Conservation (phyloP, 2,113 vertebrate species). For the Lontra canadensis region DNA sequence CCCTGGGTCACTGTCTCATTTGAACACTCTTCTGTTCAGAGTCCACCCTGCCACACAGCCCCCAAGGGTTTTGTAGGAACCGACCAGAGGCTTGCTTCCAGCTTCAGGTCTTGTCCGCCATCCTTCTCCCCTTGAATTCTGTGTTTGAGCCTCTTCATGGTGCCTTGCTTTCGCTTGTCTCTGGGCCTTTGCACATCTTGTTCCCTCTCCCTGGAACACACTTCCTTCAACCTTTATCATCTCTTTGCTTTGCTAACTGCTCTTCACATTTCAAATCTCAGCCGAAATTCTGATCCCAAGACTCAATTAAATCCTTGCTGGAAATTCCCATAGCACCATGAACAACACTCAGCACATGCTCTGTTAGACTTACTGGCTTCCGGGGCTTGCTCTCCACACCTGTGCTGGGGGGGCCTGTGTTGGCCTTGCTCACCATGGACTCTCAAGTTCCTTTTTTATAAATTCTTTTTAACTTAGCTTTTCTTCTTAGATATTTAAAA, state of each 20-base stretch:
- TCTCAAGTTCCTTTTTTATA: neutral
- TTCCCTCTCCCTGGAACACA: neutral
- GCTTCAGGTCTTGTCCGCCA: neutral
- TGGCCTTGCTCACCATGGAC: neutral
- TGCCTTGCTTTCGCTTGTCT: neutral
- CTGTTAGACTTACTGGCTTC: neutral
- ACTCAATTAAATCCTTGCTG: neutral
- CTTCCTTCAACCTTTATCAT: neutral
- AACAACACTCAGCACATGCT: neutral
- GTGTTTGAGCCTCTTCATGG: neutral
- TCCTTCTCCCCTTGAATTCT: neutral
- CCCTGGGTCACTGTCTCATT: neutral
- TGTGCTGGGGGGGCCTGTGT: neutral
- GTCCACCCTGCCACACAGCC: neutral
- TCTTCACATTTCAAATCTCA: conserved; percentile 28
- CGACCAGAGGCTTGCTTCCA: neutral
- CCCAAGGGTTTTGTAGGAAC: neutral
- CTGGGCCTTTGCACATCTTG: neutral
- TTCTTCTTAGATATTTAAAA: neutral
- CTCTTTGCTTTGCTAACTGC: neutral
- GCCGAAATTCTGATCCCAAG: neutral
- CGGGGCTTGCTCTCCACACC: neutral
- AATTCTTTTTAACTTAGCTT: neutral
- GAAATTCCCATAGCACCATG: neutral
- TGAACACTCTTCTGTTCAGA: neutral